These are phyloP conservation scores for Agrochola lychnidis DNA, from an alignment of 2,888 invertebrate species.

Conservation along the genomic window DNA sequence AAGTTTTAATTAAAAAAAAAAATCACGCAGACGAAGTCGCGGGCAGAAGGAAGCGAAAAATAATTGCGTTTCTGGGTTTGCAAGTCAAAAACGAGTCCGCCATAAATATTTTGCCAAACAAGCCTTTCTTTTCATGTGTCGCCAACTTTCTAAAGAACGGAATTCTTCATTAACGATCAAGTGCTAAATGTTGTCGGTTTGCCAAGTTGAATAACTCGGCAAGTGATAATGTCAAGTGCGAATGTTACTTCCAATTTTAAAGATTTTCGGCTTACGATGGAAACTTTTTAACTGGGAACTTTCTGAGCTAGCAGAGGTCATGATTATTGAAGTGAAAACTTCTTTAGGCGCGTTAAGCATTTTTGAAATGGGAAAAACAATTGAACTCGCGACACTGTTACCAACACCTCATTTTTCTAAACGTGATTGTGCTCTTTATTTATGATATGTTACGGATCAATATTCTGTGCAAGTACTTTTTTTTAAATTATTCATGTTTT, in stretches of 20 bases:
- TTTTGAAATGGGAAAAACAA: no score
- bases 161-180: conserved; percentile 56
- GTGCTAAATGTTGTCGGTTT: conserved; percentile 56
- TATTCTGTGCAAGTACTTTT: no score
- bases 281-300: background rate
- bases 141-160: conserved; percentile 69
- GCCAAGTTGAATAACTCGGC: conserved; percentile 3
- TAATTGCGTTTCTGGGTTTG: conserved; percentile 17
- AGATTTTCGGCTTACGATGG: background rate
- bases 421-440: no score
- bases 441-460: no score
- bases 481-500: no score
- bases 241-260: conserved; percentile 16
- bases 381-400: no score
- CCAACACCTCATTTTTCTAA: no score
- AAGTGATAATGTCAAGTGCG: conserved; percentile 30
- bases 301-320: background rate
- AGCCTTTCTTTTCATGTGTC: conserved; percentile 22
- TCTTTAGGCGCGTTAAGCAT: no score
- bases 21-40: no score
- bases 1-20: no score
- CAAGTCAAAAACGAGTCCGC: conserved; percentile 25
- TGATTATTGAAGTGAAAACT: background rate
- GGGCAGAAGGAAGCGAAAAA: background rate
- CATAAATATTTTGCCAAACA: conserved; percentile 59